Evolutionary conservation across 2,888 invertebrate genomes (phyloP).

Genomic region (Cerastis leucographa): DNA sequence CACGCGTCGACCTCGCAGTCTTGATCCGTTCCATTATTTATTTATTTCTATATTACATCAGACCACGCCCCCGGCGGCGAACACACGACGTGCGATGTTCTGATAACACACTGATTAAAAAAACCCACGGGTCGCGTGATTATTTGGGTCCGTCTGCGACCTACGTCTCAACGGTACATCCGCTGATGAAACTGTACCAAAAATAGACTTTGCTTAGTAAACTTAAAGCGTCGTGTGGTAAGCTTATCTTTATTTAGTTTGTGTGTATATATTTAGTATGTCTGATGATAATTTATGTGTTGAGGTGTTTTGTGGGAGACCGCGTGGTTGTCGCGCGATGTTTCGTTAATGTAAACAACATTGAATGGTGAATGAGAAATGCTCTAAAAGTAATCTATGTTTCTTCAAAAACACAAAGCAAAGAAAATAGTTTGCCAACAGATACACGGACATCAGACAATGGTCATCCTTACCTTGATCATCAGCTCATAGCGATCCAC

Average conservation of each 20-base stretch:
- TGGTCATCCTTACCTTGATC: background rate
- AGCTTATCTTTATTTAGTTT: slow-evolving; percentile 48
- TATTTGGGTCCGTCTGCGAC: slow-evolving; percentile 24
- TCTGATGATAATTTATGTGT: background rate
- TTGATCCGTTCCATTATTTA: slow-evolving; percentile 16
- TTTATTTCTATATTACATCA: slow-evolving; percentile 49
- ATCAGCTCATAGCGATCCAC: background rate
- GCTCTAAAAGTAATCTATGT: background rate
- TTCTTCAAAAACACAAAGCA: background rate
- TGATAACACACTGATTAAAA: slow-evolving; percentile 37
- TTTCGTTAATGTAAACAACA: slow-evolving; percentile 10
- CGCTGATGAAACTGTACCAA: slow-evolving; percentile 51
- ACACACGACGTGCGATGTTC: slow-evolving; percentile 21
- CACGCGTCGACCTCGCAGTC: slow-evolving; percentile 23
- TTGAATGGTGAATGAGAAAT: slow-evolving; percentile 20
- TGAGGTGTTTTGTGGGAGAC: background rate
- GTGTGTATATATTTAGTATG: slow-evolving; percentile 19
- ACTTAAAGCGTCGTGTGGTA: slow-evolving; percentile 41
- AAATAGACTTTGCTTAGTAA: slow-evolving; percentile 47
- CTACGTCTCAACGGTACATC: background rate
- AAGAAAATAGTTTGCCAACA: background rate
- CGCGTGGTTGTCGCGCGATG: slow-evolving; percentile 20
- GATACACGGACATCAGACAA: background rate
- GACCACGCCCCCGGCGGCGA: slow-evolving; percentile 19
- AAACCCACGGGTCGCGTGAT: slow-evolving; percentile 28